phyloP scores from a whole-genome alignment of 2,888 invertebrate species.

The Phorcus lineatus region DNA sequence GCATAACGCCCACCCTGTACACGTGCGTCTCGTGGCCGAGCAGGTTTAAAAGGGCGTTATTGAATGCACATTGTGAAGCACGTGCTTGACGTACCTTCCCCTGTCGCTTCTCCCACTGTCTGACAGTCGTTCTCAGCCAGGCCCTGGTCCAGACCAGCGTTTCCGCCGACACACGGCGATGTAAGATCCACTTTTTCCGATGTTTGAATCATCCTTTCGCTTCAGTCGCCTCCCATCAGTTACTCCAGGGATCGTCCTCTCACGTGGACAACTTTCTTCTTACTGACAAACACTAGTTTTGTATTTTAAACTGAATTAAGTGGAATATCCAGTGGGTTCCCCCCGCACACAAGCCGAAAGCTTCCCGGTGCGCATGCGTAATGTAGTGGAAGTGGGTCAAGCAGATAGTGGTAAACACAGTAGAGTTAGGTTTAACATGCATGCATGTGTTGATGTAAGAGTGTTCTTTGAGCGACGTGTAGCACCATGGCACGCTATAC shows the following conservation, averaged over 20 bases:
- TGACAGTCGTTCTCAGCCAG: slow-evolving; percentile 35
- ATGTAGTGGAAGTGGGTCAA: slow-evolving; percentile 6
- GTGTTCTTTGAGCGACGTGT: too few relatives aligned
- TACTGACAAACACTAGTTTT: neutral
- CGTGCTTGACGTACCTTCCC: slow-evolving; percentile 34
- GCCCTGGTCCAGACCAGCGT: slow-evolving; percentile 28
- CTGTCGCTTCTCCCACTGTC: slow-evolving; percentile 32
- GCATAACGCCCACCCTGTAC: too few relatives aligned
- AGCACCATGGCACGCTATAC: too few relatives aligned
- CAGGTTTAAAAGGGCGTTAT: too few relatives aligned
- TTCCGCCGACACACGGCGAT: slow-evolving; percentile 37
- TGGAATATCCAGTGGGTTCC: neutral
- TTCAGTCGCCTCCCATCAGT: neutral
- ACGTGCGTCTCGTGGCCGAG: too few relatives aligned
- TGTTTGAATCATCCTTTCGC: slow-evolving; percentile 48
- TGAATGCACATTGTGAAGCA: neutral
- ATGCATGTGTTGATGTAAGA: too few relatives aligned
- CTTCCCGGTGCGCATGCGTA: slow-evolving; percentile 16
- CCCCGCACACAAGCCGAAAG: neutral
- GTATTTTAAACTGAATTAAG: neutral
- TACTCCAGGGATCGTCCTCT: neutral
- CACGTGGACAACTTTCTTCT: neutral
- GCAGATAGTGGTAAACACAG: slow-evolving; percentile 3
- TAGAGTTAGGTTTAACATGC: too few relatives aligned
- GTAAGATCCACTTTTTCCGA: slow-evolving; percentile 45